Percentiles rank a stretch among this genome's conserved stretches.
Conservation (phyloP, 2,113 vertebrate genomes). For the Halcyon senegalensis region DNA sequence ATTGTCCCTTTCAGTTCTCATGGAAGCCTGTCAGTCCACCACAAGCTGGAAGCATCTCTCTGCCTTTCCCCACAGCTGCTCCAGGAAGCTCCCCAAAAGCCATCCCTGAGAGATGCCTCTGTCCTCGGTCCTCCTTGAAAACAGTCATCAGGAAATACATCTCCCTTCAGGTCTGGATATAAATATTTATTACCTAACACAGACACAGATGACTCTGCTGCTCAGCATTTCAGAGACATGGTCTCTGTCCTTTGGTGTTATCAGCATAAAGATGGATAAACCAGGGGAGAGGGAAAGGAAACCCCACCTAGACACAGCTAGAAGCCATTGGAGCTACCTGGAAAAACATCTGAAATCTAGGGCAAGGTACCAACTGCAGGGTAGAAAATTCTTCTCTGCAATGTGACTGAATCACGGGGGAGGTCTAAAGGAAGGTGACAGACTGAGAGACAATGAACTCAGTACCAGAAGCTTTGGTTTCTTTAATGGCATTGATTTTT, state of each 20-base stretch:
- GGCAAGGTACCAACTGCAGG: not conserved
- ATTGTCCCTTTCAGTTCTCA: not conserved
- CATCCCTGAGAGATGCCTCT: not conserved
- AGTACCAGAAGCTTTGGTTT: not conserved
- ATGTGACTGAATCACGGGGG: not conserved
- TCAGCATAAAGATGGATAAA: not conserved
- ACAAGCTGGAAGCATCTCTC: not conserved
- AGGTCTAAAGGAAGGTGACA: not conserved
- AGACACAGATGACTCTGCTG: not conserved
- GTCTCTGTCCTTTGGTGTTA: not conserved
- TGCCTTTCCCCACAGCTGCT: not conserved
- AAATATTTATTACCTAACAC: not conserved
- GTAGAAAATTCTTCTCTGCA: not conserved
- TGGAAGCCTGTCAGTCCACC: not conserved
- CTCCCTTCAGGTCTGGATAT: not conserved
- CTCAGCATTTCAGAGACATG: rapidly evolving
- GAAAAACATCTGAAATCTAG: not conserved
- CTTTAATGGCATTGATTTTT: not conserved
- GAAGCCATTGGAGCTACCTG: not conserved
- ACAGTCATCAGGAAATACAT: not conserved
- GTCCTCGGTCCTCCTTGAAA: not conserved
- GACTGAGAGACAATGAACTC: not conserved
- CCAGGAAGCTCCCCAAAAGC: not conserved
- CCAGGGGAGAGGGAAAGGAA: not conserved
- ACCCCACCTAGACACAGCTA: not conserved